Evolutionary conservation across 2,113 vertebrate genomes (phyloP), one percentile per base, ranked within the genome.

Genomic region (Herpetotheres cachinnans): DNA sequence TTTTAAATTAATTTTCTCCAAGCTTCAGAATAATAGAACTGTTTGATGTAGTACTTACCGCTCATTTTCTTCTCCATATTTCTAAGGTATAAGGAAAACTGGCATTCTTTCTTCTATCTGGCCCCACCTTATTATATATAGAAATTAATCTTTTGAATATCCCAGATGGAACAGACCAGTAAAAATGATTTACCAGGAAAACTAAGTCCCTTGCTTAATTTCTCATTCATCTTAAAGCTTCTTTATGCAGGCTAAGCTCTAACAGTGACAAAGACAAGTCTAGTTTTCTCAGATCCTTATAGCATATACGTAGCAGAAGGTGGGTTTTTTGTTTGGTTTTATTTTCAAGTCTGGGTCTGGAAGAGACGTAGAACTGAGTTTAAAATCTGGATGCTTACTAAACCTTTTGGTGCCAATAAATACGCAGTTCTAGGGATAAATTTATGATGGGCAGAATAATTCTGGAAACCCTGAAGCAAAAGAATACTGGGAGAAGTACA

Each of bases 391-490:
- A 56, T 95, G 46, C 29, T 76, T 85, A 27, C 56, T 47, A 86
- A 20, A 56, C n/a, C 36, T 87, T 82, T 76, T 76, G 47, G 55
- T 93, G 90, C 82, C 88, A 69, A 30, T 65, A 88, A 94, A n/a
- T 62, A 18, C 9, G 19, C 25, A 54, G 59, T 90, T 84, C 22
- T 89, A 90, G 81, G 87, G 94, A 78, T 87, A 55, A 87, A 34
- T 95, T 94, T 90, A 71, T 2, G 16, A 20, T 71, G 80, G 47
- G 55, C 69, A 89, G 69, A 74, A 40, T 72, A 82, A 88, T 88
- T 96, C 44, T 90, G 90, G 74, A 88, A 93, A 66, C 91, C 91
- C 86, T 90, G 76, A 81, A 96, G 94, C 59, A 87, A 95, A 87
- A 63, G 77, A 82, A 71, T 58, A 77, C 0, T 65, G 54, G 69